A percentile compares a stretch with the other conserved stretches of the same genome.
Evolutionary conservation across 2,888 invertebrate species (phyloP).

Genomic region (Dolichopus griseipennis): DNA sequence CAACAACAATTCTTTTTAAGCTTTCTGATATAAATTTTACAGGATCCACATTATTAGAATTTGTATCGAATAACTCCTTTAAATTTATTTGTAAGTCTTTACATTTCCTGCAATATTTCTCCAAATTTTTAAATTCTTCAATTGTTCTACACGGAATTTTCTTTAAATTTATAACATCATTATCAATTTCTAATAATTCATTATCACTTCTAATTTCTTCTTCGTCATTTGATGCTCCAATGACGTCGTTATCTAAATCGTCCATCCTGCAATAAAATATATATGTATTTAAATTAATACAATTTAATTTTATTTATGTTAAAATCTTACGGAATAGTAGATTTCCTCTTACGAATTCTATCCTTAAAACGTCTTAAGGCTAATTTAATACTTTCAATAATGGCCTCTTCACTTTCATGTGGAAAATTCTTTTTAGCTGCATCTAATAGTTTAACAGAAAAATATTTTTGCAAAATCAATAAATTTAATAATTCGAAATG

Average conservation of each 20-base stretch:
- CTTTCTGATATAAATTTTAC: neutral
- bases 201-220: too few species aligned
- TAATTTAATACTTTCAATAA: neutral
- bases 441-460: neutral
- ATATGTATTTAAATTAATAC: too few species aligned
- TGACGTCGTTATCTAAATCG: neutral
- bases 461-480: too few species aligned
- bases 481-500: too few species aligned
- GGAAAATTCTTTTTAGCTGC: neutral
- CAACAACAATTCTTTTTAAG: neutral
- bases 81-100: neutral
- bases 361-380: neutral
- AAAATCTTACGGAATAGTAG: neutral
- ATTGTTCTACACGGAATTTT: neutral
- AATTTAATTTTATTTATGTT: too few species aligned
- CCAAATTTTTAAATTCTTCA: neutral
- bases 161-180: neutral
- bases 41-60: neutral
- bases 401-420: neutral
- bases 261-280: neutral
- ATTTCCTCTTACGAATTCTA: neutral
- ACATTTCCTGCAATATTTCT: neutral
- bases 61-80: neutral
- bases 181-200: neutral
- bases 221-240: neutral